Evolutionary conservation across 2,113 vertebrate genomes (phyloP).

Genomic region (Notechis scutatus): DNA sequence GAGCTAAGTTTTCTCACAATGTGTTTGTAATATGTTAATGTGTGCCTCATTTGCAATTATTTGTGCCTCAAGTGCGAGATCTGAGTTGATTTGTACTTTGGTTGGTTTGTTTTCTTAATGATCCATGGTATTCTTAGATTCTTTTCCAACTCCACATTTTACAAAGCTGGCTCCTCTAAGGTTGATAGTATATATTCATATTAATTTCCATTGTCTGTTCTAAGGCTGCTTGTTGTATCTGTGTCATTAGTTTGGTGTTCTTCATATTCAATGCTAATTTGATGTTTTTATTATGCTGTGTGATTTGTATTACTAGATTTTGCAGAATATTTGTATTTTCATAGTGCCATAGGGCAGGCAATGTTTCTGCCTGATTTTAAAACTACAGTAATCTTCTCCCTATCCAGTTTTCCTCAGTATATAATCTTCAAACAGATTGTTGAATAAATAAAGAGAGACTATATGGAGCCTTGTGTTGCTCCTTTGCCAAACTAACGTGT

Average conservation of each 20-base stretch:
- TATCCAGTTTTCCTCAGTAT: not conserved
- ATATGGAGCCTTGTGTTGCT: not conserved
- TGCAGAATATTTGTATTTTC: not conserved
- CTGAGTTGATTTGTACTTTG: not conserved
- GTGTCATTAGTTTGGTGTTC: not conserved
- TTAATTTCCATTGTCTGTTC: not conserved
- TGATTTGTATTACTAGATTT: not conserved
- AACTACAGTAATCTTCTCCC: not conserved
- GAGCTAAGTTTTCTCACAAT: not conserved
- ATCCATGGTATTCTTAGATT: not conserved
- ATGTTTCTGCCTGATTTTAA: not conserved
- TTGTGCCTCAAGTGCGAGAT: not conserved
- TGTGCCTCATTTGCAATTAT: not conserved
- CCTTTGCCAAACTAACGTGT: not conserved
- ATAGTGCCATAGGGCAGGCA: not conserved
- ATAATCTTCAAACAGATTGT: not conserved
- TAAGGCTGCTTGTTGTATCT: not conserved
- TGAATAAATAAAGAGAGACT: not conserved
- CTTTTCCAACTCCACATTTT: not conserved
- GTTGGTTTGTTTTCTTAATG: not conserved
- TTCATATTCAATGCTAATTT: not conserved
- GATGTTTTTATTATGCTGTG: not conserved
- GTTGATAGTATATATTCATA: not conserved
- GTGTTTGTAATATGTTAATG: not conserved
- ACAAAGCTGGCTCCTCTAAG: not conserved